These are phyloP conservation scores for Melitaea cinxia DNA, from an alignment of 1,140 invertebrate species.

Conservation along the genomic window DNA sequence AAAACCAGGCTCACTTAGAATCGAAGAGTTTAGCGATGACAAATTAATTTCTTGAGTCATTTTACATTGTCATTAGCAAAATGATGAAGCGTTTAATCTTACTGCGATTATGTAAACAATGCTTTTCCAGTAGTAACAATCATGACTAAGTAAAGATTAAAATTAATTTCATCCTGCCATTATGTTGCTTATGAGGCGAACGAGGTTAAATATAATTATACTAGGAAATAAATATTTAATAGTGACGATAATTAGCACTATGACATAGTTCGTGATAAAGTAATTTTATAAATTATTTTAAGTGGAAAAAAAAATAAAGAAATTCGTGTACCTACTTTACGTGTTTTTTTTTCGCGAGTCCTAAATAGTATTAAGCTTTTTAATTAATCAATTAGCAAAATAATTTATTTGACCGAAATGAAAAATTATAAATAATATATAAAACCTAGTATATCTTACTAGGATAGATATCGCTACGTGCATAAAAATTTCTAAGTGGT, in stretches of 20 bases:
- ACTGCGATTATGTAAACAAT: conserved; percentile 23
- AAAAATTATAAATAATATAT: too few species aligned
- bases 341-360: too few species aligned
- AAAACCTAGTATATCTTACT: too few species aligned
- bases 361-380: too few species aligned
- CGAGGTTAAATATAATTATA: conserved; percentile 12
- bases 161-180: conserved; percentile 25
- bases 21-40: background rate
- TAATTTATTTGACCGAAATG: too few species aligned
- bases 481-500: too few species aligned
- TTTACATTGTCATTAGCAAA: conserved; percentile 10
- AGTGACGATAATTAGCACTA: background rate
- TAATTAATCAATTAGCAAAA: too few species aligned
- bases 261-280: conserved; percentile 4
- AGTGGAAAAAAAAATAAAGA: too few species aligned
- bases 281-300: background rate
- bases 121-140: conserved; percentile 19
- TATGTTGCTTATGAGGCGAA: conserved; percentile 5
- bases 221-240: background rate
- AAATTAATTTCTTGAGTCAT: conserved; percentile 4
- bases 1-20: background rate
- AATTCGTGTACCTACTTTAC: too few species aligned
- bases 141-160: conserved; percentile 26
- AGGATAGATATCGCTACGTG: too few species aligned
- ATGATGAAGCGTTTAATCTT: conserved; percentile 18